These are phyloP conservation scores for Calidris pygmaea DNA, from an alignment of 2,113 vertebrate species.

Conservation along the genomic window DNA sequence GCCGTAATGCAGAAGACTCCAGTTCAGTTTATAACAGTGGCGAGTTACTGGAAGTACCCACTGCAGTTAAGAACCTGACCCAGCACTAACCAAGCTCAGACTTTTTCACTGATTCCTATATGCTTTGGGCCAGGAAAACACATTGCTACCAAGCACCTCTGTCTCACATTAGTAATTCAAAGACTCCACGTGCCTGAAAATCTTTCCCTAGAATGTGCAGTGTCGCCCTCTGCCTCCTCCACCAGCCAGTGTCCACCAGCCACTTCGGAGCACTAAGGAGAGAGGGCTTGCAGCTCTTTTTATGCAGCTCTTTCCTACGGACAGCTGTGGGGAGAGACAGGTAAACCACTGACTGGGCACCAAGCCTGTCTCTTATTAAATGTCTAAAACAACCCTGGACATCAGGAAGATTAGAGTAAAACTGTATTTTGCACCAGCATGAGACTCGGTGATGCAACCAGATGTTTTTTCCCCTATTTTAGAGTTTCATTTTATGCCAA, in stretches of 20 bases:
- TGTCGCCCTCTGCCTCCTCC: neutral
- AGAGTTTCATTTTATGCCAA: neutral
- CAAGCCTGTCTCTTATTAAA: neutral
- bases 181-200: neutral
- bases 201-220: neutral
- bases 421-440: neutral
- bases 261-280: neutral
- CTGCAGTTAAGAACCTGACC: neutral
- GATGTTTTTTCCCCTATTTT: neutral
- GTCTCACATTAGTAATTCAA: neutral
- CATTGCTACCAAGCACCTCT: neutral
- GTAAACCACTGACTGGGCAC: neutral
- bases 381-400: neutral
- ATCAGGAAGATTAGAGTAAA: neutral
- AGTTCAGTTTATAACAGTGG: neutral
- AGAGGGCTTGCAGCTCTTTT: neutral
- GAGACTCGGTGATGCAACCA: neutral
- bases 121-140: neutral
- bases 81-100: neutral
- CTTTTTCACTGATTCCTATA: accelerated
- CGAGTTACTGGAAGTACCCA: neutral
- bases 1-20: neutral
- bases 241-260: neutral
- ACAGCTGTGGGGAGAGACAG: neutral
- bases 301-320: neutral